Percentiles rank a stretch among this genome's conserved stretches.
Conservation (phyloP, 2,888 invertebrate species). For the Phrixothrix hirtus region DNA sequence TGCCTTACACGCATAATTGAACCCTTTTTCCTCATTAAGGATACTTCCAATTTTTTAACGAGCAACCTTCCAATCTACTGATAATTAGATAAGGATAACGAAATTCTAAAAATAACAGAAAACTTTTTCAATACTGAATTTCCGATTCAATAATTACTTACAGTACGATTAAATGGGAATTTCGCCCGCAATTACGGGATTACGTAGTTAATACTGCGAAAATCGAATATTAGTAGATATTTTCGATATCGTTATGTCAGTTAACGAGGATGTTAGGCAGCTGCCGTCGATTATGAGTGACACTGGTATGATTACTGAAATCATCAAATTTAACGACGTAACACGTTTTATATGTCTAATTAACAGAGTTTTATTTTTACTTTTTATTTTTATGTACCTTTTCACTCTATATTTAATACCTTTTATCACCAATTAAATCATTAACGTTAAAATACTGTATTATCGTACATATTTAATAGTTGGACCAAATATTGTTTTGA, state of each 20-base stretch:
- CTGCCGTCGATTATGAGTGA: constrained; percentile 21
- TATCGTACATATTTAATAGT: too few relatives aligned
- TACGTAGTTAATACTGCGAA: constrained; percentile 12
- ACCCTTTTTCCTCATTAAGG: constrained; percentile 8
- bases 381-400: neutral
- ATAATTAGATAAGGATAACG: constrained; percentile 7
- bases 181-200: constrained; percentile 10
- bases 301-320: constrained; percentile 16
- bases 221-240: constrained; percentile 20
- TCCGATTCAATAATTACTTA: neutral
- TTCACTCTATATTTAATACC: neutral
- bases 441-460: too few relatives aligned
- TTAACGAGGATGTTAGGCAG: constrained; percentile 20
- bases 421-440: too few relatives aligned
- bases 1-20: constrained; percentile 8
- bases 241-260: constrained; percentile 25
- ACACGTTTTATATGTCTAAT: constrained; percentile 2
- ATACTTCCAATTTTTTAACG: constrained; percentile 1
- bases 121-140: neutral
- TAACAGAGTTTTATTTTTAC: neutral
- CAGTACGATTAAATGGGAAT: constrained; percentile 1
- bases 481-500: too few relatives aligned
- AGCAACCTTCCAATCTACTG: constrained; percentile 5
- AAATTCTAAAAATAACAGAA: neutral
- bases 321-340: constrained; percentile 18